These are phyloP conservation scores for Callipepla californica DNA, from an alignment of 2,113 vertebrate genomes.

Conservation along the genomic window DNA sequence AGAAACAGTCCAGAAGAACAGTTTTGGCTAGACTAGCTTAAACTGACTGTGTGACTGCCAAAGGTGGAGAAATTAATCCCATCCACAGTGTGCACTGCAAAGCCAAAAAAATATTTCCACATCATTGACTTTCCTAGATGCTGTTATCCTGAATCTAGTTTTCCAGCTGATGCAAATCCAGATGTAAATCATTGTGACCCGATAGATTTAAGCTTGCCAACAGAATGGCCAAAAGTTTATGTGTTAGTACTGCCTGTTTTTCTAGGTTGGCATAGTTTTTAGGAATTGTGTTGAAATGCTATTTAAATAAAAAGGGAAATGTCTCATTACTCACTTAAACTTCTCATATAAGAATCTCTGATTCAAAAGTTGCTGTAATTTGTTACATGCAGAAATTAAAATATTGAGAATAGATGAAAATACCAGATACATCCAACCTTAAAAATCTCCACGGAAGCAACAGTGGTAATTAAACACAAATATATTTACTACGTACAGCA, in stretches of 20 bases:
- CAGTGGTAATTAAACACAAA: background rate
- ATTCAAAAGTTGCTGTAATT: background rate
- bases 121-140: conserved; percentile 45
- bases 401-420: conserved; percentile 5
- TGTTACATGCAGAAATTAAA: conserved; percentile 14
- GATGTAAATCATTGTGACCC: conserved; percentile 18
- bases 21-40: conserved; percentile 2
- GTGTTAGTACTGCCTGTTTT: background rate
- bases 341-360: background rate
- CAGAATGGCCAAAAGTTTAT: conserved; percentile 6
- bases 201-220: conserved; percentile 18
- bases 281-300: background rate
- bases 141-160: conserved; percentile 8
- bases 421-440: conserved; percentile 5
- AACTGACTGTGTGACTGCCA: background rate
- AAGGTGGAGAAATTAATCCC: conserved; percentile 28
- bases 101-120: conserved; percentile 54
- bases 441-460: background rate
- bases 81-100: background rate
- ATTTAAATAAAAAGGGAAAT: conserved; percentile 17
- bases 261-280: background rate
- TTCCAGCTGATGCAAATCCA: conserved; percentile 45
- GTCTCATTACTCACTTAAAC: background rate
- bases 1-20: background rate
- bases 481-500: background rate